Evolutionary conservation across 2,888 invertebrate species (phyloP).

Genomic region (Ophioninae sp.): DNA sequence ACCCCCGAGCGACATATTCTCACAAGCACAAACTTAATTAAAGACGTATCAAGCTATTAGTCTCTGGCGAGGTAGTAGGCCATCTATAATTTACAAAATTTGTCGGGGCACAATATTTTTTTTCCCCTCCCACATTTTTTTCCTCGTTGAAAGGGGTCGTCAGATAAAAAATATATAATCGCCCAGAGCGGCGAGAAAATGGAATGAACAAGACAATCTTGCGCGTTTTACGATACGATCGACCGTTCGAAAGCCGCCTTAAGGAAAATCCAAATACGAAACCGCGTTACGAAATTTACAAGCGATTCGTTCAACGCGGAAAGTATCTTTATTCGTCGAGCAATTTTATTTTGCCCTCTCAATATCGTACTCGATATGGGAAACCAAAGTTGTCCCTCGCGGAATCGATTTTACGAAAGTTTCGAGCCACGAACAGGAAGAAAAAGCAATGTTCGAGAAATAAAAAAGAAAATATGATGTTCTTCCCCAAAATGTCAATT

Average conservation of each 20-base stretch:
- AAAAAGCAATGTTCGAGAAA: background rate
- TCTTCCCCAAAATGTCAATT: background rate
- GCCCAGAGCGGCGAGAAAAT: slow-evolving; percentile 4
- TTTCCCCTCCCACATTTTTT: background rate
- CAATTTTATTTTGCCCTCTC: slow-evolving; percentile 4
- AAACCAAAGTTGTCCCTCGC: background rate
- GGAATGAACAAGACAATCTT: background rate
- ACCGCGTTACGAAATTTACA: background rate
- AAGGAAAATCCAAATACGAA: background rate
- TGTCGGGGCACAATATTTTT: slow-evolving; percentile 31
- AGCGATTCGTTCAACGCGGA: slow-evolving; percentile 1
- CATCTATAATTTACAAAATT: slow-evolving; percentile 70
- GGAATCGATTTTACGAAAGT: background rate
- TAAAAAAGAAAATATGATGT: slow-evolving; percentile 9
- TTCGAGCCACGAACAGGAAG: background rate
- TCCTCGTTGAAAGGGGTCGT: slow-evolving; percentile 28
- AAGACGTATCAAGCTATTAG: slow-evolving; percentile 69
- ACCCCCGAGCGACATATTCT: slow-evolving; percentile 60
- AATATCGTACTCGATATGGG: slow-evolving; percentile 10
- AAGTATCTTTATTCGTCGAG: background rate
- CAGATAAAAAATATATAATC: slow-evolving; percentile 1
- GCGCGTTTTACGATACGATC: background rate
- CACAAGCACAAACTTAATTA: slow-evolving; percentile 72
- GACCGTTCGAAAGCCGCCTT: slow-evolving; percentile 4
- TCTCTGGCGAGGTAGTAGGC: slow-evolving; percentile 76